Evolutionary conservation across 30 jellyfish, hydroid and myxozoan species (phyloP).

Genomic region (Phacellophora camtschatica): DNA sequence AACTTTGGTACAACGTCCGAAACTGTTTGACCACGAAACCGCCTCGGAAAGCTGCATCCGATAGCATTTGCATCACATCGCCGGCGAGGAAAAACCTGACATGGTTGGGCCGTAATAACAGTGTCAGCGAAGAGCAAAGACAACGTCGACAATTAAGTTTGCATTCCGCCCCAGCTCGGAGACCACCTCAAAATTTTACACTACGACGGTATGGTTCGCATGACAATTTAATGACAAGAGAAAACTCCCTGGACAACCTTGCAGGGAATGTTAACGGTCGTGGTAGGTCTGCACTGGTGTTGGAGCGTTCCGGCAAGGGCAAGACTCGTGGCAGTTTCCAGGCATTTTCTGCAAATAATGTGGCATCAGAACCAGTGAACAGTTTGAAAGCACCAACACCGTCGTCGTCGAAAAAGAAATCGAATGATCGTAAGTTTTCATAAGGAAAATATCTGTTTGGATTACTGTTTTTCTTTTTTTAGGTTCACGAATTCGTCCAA

Average conservation of each 20-base stretch:
- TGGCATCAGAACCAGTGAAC: conserved; percentile 17
- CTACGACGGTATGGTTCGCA: conserved; percentile 75
- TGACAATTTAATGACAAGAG: conserved; percentile 50
- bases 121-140: neutral
- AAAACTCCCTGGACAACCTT: conserved; percentile 58
- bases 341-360: conserved; percentile 25
- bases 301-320: conserved; percentile 44
- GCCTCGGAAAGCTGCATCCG: conserved; percentile 76
- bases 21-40: conserved; percentile 68
- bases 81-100: conserved; percentile 47
- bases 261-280: conserved; percentile 4
- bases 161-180: conserved; percentile 1
- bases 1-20: conserved; percentile 88
- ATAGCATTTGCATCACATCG: conserved; percentile 42
- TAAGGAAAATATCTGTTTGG: too few relatives aligned
- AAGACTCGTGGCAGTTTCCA: conserved; percentile 26
- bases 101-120: conserved; percentile 48
- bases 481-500: too few relatives aligned
- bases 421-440: conserved; percentile 52
- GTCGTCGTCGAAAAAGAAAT: conserved; percentile 18
- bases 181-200: conserved; percentile 6
- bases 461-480: too few relatives aligned
- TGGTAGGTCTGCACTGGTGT: conserved; percentile 66
- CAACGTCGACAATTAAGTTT: neutral
- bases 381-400: conserved; percentile 24